Base-by-base conservation (phyloP, 2,888 invertebrate species). In the Lymantria monacha region DNA sequence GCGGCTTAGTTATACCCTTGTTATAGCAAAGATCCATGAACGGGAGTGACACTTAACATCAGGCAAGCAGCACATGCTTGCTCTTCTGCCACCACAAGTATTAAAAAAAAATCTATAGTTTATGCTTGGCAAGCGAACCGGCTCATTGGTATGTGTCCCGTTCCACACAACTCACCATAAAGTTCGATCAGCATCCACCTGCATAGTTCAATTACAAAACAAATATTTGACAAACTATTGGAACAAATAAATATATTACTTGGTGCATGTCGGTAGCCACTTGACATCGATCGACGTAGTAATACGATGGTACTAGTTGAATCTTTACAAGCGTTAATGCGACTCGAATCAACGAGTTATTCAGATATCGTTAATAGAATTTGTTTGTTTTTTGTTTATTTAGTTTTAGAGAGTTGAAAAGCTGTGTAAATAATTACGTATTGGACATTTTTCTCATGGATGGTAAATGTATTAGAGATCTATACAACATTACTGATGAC, bases 211-310 rank as follows among this genome's bases (percentile, higher is more conserved):
- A 70, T 70, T 59, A 66, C 69, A 63, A 46, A 51, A 22, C 56
- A 66, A 70, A 72, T 61, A 64, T 69, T 70, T 57, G 56, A 50
- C 53, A 62, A 60, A 63, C 62, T 57, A 66, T 62, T 57, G 56
- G 61, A 58, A 57, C 59, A 61, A 52, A 62, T 52, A 60, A n/a
- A 50, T 66, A 42, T 42, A 14, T 67, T 57, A 62, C 61, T 66
- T 63, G 61, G 30, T 56, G 56, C 66, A 57, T 70, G 55, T 62
- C 64, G 62, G 58, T 51, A 40, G 44, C 51, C 61, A 50, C 68
- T 69, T 66, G 66, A 70, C 65, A 61, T 57, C 57, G 42, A 52
- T 49, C 42, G 14, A 12, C 36, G 30, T 42, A 44, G 30, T 36
- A 46, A 48, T 48, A 46, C 14, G 33, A 44, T 38, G 22, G 22